Conservation (phyloP, 92 coral and sea anemone species). For the Palythoa caribaeorum region DNA sequence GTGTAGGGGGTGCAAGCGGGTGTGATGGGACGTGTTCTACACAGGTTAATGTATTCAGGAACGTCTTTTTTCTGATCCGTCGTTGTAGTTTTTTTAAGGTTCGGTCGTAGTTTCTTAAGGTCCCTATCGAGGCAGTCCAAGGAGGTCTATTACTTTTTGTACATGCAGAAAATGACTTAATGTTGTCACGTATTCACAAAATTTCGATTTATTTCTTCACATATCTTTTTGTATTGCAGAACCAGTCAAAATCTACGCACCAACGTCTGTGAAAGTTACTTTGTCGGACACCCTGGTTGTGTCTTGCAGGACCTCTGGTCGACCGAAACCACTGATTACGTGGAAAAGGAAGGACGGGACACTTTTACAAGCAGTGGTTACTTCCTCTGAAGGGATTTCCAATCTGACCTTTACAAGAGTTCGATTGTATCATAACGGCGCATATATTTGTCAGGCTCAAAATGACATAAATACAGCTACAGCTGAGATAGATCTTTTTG, state of each 20-base stretch:
- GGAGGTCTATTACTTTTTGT: too few relatives aligned
- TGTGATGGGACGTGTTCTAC: too few relatives aligned
- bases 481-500: slow-evolving; percentile 16
- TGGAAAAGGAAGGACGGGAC: slow-evolving; percentile 6
- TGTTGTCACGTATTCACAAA: too few relatives aligned
- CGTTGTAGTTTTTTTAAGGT: too few relatives aligned
- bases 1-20: too few relatives aligned
- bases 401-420: neutral
- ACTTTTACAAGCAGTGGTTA: neutral
- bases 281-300: neutral
- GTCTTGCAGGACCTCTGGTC: slow-evolving; percentile 16
- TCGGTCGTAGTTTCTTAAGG: too few relatives aligned
- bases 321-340: slow-evolving; percentile 18
- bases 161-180: too few relatives aligned
- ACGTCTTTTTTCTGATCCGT: too few relatives aligned
- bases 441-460: neutral
- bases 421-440: neutral
- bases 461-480: slow-evolving; percentile 26
- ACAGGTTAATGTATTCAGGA: too few relatives aligned
- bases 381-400: neutral
- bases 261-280: neutral
- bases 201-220: neutral
- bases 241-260: neutral
- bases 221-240: neutral
- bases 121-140: too few relatives aligned